Evolutionary conservation across 2,113 vertebrate genomes (phyloP), one percentile per base, ranked within the genome.

Genomic region (Carassius gibelio): DNA sequence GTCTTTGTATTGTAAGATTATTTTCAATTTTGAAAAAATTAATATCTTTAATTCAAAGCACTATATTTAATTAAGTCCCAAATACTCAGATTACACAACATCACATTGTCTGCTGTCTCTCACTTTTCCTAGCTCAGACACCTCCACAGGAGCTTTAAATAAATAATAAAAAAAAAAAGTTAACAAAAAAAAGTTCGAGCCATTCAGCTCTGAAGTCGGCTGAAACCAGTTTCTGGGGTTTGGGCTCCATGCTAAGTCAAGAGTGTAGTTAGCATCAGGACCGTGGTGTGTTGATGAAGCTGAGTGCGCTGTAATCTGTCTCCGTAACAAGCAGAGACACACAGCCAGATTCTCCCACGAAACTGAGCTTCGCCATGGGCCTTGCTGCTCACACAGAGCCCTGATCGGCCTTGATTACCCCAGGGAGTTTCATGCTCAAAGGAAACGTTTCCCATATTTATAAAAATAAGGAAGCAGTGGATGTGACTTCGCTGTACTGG

Each of bases 321-420:
- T 85, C 80, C 68, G 79, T 84, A 89, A 88, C 81, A 89, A 84
- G 89, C 85, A 85, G 66, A 69, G 84, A 85, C 84, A 76, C n/a
- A 48, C 69, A 82, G 83, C 52, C 34, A 85, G 83, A 75, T 81
- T 42, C 52, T 76, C 85, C 87, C 79, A 38, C 21, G 85, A 86
- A 79, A 69, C 14, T 2, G 14, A 10, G 75, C 66, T 52, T 71
- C 79, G 72, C 83, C 82, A 75, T 75, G 45, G 23, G 87, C 82
- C 87, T 86, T 21, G 14, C 68, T 66, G 61, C 78, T 81, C 78
- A 81, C 78, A 55, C 45, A 52, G 80, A 82, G 62, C 17, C 80
- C 77, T 61, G 88, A 86, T 82, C 75, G 36, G 50, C 69, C 55
- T 78, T 83, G 87, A 89, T 90, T 87, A 87, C 87, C 86, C 87